Percentiles rank a stretch among this genome's conserved stretches.
Conservation (phyloP, 2,888 invertebrate species). For the Ochropacha duplaris region DNA sequence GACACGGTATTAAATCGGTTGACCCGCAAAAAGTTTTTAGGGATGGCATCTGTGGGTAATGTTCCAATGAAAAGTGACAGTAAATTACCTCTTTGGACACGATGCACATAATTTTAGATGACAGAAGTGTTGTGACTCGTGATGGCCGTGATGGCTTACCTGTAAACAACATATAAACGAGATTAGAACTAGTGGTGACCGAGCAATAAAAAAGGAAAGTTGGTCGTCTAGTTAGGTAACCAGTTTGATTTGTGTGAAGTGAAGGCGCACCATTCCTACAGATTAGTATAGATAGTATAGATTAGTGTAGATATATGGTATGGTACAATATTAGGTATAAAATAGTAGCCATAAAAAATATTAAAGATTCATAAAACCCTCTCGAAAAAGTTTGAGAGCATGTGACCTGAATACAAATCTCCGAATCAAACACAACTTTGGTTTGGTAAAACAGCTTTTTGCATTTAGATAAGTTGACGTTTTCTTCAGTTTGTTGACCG, state of each 20-base stretch:
- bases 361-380: neutral
- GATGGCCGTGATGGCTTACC: slow-evolving; percentile 37
- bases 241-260: slow-evolving; percentile 19
- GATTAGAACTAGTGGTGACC: slow-evolving; percentile 2
- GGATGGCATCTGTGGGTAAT: neutral
- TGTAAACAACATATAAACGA: slow-evolving; percentile 35
- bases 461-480: neutral
- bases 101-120: no score
- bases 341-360: neutral
- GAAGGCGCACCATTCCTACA: no score
- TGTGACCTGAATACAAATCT: neutral
- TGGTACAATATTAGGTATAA: no score
- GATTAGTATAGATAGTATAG: no score
- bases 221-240: slow-evolving; percentile 23
- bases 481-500: neutral
- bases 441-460: neutral
- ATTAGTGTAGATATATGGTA: no score
- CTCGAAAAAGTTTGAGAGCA: neutral
- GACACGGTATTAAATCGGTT: slow-evolving; percentile 22
- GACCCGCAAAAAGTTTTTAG: slow-evolving; percentile 12
- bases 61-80: neutral
- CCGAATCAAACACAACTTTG: neutral
- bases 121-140: neutral
- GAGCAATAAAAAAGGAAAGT: slow-evolving; percentile 39
- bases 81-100: neutral